Evolutionary conservation across 2,888 invertebrate genomes (phyloP), one percentile per base, ranked within the genome.

Genomic region (Xylophagus ater): DNA sequence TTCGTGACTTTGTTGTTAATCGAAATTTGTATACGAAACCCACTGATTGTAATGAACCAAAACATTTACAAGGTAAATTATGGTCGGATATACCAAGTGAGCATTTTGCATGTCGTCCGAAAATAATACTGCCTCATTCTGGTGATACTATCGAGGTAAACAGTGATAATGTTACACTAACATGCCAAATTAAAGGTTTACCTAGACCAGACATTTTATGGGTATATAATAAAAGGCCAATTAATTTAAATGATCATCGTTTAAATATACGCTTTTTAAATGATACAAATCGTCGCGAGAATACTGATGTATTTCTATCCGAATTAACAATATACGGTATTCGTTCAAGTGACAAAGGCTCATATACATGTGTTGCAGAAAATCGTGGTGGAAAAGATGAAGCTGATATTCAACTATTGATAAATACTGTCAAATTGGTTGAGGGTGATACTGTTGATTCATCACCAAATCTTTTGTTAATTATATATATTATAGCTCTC

Each of bases 101-200:
- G 36, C 77, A 85, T 47, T 89, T 89, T 55, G 89, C 89, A 10
- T 90, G 90, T 58, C 70, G 73, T 36, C 89, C 89, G 0, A 73
- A 74, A 51, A 84, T 89, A 45, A 59, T 78, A 3, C 72, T 73
- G 46, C 77, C 78, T 4, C 59, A 70, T 0, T 58, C 65, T 0
- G 42, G 45, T 2, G 70, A 71, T 7, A 73, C 72, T 5, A 54
- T 81, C 2, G 73, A 78, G 45, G 74, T 76, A 2, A 70, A 70
- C 9, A 76, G 76, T 28, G 71, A 73, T 19, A 78, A 80, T 48
- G 72, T 81, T 7, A 84, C 83, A 0, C 60, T 89, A 12, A 71
- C 74, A 10, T 89, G 89, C 50, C 76, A 75, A 47, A 81, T 80
- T 0, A 65, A 70, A 31, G 83, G 82, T 1, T 76, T 77, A 37